phyloP scores from a whole-genome alignment of 2,113 vertebrate genomes.

The Chrysemys picta region DNA sequence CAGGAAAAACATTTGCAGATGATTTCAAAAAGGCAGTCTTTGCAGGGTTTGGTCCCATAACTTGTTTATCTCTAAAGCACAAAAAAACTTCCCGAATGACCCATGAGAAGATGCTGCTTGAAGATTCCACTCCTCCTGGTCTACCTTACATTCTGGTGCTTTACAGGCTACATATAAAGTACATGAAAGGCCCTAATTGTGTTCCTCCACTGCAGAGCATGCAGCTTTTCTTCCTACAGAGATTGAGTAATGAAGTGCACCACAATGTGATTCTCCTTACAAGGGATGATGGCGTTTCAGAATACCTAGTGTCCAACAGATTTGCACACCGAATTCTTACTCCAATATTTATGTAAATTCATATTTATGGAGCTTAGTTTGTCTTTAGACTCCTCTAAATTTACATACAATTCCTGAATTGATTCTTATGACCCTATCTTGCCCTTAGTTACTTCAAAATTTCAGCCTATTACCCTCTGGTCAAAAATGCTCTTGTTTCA shows the following conservation, averaged over 20 bases:
- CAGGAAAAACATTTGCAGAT: rapidly evolving
- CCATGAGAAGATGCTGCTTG: rapidly evolving
- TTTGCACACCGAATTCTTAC: background rate
- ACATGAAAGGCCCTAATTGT: rapidly evolving
- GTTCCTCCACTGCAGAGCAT: rapidly evolving
- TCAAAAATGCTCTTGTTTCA: background rate
- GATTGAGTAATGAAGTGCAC: rapidly evolving
- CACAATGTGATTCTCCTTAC: background rate
- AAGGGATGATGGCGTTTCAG: background rate
- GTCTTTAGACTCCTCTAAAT: background rate
- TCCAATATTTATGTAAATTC: background rate
- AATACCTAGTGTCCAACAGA: background rate
- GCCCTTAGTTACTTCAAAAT: background rate
- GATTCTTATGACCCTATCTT: background rate
- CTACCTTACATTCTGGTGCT: background rate
- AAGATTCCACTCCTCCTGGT: background rate
- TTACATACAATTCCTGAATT: background rate
- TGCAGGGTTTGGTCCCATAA: background rate
- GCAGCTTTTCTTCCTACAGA: rapidly evolving
- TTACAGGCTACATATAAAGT: rapidly evolving
- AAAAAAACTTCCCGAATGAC: background rate
- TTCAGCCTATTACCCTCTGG: background rate
- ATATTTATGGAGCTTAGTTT: background rate
- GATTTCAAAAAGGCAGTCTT: rapidly evolving
- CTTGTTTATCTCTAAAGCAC: rapidly evolving